These are phyloP conservation scores for Pediacus dermestoides DNA, from an alignment of 2,888 invertebrate genomes.

Conservation along the genomic window DNA sequence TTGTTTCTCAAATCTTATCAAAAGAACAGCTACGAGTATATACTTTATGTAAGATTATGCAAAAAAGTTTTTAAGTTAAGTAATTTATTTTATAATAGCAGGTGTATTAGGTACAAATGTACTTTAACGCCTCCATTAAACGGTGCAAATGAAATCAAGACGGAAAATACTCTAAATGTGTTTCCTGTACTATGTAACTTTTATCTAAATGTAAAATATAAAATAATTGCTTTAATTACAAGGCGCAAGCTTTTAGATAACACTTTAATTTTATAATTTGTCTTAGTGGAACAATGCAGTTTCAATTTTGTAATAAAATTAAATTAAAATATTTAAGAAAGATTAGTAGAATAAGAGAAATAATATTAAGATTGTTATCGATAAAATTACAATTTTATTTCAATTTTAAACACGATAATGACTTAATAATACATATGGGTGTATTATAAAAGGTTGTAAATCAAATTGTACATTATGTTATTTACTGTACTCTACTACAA, in stretches of 20 bases:
- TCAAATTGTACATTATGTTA: no score
- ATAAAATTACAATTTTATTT: constrained; percentile 4
- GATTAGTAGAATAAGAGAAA: constrained; percentile 4
- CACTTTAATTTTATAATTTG: constrained; percentile 8
- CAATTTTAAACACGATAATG: constrained; percentile 4
- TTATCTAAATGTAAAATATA: constrained; percentile 12
- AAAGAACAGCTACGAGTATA: no score
- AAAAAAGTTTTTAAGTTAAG: no score
- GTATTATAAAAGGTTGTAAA: neutral
- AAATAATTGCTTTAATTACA: constrained; percentile 17
- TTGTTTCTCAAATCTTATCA: no score
- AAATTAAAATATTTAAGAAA: constrained; percentile 4
- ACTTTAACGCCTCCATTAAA: no score
- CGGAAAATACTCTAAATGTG: no score
- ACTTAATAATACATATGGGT: neutral
- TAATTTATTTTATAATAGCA: no score
- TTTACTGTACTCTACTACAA: no score
- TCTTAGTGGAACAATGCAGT: constrained; percentile 7
- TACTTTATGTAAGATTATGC: no score
- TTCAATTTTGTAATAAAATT: constrained; percentile 3
- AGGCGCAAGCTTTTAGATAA: constrained; percentile 15
- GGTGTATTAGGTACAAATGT: no score
- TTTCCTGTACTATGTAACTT: constrained; percentile 7
- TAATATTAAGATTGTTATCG: constrained; percentile 1
- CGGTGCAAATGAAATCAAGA: no score